Base-by-base conservation (phyloP, 2,888 invertebrate species). In the Drosophila aldrichi region DNA sequence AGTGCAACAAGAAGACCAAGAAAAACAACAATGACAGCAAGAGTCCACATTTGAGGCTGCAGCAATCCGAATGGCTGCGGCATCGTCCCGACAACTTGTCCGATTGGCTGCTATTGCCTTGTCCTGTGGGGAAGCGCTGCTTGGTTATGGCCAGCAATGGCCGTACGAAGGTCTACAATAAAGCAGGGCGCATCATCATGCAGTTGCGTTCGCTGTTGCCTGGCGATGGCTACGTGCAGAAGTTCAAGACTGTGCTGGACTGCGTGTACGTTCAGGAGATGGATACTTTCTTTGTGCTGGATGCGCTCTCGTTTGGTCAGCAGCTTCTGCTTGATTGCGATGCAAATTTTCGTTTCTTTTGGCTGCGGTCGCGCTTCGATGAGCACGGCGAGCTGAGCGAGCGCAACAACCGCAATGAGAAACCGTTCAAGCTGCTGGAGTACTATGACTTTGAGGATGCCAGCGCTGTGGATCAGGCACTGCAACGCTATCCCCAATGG, bases 31-130 rank as follows among this genome's bases (percentile, higher is more conserved):
- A 74, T 36, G 69, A 7, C 0, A 41, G n/a, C 46, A 56, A 48
- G 10, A 44, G 8, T 2, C 57, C 55, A 29, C 59, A 64, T 18
- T 74, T 79, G 18, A 94, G 95, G 79, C 93, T 98, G 9, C 98
- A 98, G 97, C 91, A 96, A 67, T 98, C 98, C 0, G 99, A 99
- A 92, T 99, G 98, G 98, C 94, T 99, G 91, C 94, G 96, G 1
- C 97, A 98, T 79, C 95, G 96, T 63, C 99, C 99, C 0, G 94
- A 94, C 32, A 96, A 97, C 91, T 94, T 97, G 58, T 94, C 95
- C 7, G 95, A 95, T 55, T 97, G 97, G 97, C 92, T 94, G 25
- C 93, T 96, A 58, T 94, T 96, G 54, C 95, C 97, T 0, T 97
- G 97, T 91, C 99, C 99, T 0, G 95, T 95, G 87, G 99, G 98